Conservation (phyloP, 2,888 invertebrate species). For the Aethes cnicana region DNA sequence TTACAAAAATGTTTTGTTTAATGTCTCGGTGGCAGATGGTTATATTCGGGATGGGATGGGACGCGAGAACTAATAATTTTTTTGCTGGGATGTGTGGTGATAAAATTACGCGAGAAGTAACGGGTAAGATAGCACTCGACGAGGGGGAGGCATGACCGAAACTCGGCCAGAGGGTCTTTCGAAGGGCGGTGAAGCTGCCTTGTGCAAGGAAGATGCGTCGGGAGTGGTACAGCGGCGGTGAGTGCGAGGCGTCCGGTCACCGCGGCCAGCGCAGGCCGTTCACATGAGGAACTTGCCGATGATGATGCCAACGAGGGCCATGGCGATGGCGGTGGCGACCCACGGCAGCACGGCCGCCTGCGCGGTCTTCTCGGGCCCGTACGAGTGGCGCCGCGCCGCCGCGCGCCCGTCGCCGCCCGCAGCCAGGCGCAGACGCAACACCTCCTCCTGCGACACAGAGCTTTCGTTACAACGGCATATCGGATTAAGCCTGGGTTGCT, state of each 20-base stretch:
- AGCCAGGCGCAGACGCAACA: conserved; percentile 82
- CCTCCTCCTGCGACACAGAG: conserved; percentile 85
- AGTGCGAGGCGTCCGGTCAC: conserved; percentile 56
- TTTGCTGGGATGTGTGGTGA: too few species aligned
- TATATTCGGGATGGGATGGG: neutral
- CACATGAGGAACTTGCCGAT: conserved; percentile 92
- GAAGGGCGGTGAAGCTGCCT: conserved; percentile 51
- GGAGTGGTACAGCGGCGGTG: conserved; percentile 64
- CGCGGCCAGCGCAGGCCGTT: conserved; percentile 73
- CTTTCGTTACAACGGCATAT: too few species aligned
- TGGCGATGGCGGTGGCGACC: conserved; percentile 85
- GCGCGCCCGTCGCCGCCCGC: conserved; percentile 60
- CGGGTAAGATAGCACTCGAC: conserved; percentile 4
- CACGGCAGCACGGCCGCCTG: conserved; percentile 83
- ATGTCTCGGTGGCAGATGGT: conserved; percentile 24
- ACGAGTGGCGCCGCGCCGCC: conserved; percentile 64
- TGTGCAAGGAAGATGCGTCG: conserved; percentile 54
- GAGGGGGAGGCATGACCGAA: conserved; percentile 25
- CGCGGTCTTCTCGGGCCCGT: conserved; percentile 82
- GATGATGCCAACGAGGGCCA: conserved; percentile 88
- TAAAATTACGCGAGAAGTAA: neutral
- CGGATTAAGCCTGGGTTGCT: too few species aligned
- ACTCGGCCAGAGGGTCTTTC: conserved; percentile 31
- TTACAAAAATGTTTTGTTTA: conserved; percentile 33
- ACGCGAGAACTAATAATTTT: too few species aligned